Evolutionary conservation across 2,888 invertebrate genomes (phyloP), one percentile per base, ranked within the genome.

Genomic region (Leuctra nigra): DNA sequence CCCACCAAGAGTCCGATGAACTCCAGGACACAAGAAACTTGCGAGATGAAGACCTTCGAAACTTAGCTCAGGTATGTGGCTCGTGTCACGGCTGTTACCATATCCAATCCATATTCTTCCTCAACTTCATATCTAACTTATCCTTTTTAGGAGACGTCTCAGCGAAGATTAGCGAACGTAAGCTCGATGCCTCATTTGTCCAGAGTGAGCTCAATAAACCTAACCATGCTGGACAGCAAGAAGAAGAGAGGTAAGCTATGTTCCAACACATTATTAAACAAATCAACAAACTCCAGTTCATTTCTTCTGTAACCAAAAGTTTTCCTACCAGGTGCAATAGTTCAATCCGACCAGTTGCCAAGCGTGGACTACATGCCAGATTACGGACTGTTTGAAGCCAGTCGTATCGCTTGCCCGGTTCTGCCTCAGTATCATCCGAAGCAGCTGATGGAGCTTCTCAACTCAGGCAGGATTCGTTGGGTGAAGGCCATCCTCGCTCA

Each of bases 401-500:
- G 96, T 4, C 82, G 96, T 61, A 90, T 97, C 69, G 96, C 97
- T 0, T 98, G 95, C 66, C 98, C 98, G 0, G 96, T 98, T 39
- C 75, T 99, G 59, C 99, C 99, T 0, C 99, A 99, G 68, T 99
- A 99, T 71, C 99, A 99, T 75, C 99, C 99, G 0, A 97, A 97
- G 68, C 98, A 98, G 68, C 76, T 99, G 33, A 97, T 99, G 91
- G 99, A 99, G 69, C 75, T 99, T 36, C 78, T 99, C 24, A 98
- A 98, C 75, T 97, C 96, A 54, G 99, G 99, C 2, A 97, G 96
- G 75, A 96, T 95, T 64, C 80, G 93, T 67, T 91, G 98, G 85
- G 99, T 99, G 0, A 97, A 98, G 70, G 98, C 98, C 1, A 99
- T 99, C 62, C 78, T 99, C 41, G 89, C 94, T 1, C 98, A 99